These are phyloP conservation scores for Rhopalosiphum maidis DNA, from an alignment of 1,140 invertebrate species.

Conservation along the genomic window DNA sequence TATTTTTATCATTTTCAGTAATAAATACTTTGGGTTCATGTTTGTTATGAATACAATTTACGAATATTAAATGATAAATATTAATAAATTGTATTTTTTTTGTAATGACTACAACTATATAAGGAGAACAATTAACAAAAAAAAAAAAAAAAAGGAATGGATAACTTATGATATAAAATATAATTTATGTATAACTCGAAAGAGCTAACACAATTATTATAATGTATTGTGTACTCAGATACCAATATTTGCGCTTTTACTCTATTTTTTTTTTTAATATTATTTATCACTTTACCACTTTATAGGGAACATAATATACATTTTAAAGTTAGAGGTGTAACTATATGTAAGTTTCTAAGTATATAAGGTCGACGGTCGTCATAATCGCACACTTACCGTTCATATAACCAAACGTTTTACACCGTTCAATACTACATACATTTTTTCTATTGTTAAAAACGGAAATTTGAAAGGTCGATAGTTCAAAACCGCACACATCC, in stretches of 20 bases:
- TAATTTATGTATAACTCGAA: neutral
- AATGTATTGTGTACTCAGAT: neutral
- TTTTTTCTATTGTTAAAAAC: no score
- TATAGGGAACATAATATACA: neutral
- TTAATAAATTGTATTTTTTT: neutral
- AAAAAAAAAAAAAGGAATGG: neutral
- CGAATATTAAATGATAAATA: neutral
- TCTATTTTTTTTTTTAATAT: neutral
- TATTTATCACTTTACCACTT: neutral
- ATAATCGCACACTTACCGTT: no score
- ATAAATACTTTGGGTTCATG: neutral
- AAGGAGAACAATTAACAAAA: neutral
- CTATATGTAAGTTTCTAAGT: no score
- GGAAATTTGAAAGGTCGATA: no score
- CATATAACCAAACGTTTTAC: no score
- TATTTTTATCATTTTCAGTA: neutral
- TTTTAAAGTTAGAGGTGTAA: neutral
- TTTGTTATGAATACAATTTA: neutral
- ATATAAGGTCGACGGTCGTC: no score
- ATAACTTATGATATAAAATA: neutral
- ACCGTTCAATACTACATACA: no score
- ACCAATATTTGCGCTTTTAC: neutral
- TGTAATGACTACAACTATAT: neutral
- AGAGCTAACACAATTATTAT: neutral
- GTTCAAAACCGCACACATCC: no score